Conservation (phyloP, 2,888 invertebrate species). For the Zeuzera pyrina region DNA sequence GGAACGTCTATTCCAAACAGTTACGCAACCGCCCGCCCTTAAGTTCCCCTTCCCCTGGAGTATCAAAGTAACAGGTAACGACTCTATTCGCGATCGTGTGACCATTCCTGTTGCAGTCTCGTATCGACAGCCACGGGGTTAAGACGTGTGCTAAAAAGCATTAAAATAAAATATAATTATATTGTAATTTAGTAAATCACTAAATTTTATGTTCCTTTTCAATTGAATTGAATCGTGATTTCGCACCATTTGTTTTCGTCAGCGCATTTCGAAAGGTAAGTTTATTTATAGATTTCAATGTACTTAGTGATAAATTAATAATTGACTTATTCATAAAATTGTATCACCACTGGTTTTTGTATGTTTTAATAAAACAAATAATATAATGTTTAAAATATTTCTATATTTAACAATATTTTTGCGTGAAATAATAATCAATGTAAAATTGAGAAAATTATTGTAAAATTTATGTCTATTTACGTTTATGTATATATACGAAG, state of each 20-base stretch:
- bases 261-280: slow-evolving; percentile 1
- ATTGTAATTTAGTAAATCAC: too few species aligned
- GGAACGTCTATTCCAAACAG: too few species aligned
- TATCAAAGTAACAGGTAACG: slow-evolving; percentile 58
- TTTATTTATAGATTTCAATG: not conserved
- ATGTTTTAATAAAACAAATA: too few species aligned
- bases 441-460: too few species aligned
- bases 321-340: too few species aligned
- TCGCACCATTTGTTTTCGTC: not conserved
- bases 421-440: too few species aligned
- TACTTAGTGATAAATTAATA: too few species aligned
- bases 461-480: too few species aligned
- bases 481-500: too few species aligned
- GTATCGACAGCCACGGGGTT: slow-evolving; percentile 21
- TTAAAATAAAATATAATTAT: slow-evolving; percentile 1
- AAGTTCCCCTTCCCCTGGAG: slow-evolving; percentile 17
- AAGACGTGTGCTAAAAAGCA: slow-evolving; percentile 19
- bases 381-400: too few species aligned
- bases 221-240: not conserved
- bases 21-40: slow-evolving; percentile 15
- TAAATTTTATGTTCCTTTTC: not conserved
- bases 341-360: too few species aligned
- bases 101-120: slow-evolving; percentile 25
- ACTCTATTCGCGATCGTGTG: slow-evolving; percentile 23
- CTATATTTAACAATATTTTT: too few species aligned